Evolutionary conservation across 2,888 invertebrate species (phyloP).

Genomic region (Euproctis similis): DNA sequence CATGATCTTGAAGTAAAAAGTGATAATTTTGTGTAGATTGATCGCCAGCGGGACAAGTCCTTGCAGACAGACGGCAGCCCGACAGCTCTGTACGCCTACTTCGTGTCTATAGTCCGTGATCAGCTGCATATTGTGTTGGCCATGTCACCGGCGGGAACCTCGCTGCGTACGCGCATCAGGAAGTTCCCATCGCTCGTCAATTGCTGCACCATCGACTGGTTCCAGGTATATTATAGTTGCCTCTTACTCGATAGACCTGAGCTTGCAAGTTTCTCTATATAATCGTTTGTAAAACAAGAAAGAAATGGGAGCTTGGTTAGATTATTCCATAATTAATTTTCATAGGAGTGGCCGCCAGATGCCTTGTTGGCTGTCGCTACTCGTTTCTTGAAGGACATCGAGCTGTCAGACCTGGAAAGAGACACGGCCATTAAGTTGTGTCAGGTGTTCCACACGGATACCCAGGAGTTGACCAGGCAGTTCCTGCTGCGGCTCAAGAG

Average conservation of each 20-base stretch:
- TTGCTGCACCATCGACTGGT: constrained; percentile 97
- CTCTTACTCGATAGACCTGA: too few species aligned
- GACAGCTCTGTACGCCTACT: constrained; percentile 92
- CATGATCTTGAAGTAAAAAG: too few species aligned
- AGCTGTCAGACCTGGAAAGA: constrained; percentile 83
- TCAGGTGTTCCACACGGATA: constrained; percentile 91
- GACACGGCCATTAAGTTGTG: constrained; percentile 90
- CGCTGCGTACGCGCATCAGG: constrained; percentile 86
- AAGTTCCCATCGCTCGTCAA: constrained; percentile 96
- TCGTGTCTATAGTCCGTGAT: constrained; percentile 89
- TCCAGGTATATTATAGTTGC: too few species aligned
- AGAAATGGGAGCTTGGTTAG: too few species aligned
- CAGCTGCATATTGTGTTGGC: constrained; percentile 92
- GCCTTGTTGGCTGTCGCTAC: constrained; percentile 92
- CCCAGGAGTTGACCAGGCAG: constrained; percentile 81
- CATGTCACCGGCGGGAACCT: constrained; percentile 94
- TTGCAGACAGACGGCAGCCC: constrained; percentile 94
- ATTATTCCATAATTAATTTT: not conserved
- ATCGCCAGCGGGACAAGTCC: constrained; percentile 89
- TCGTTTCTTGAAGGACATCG: constrained; percentile 85
- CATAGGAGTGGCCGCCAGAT: constrained; percentile 93
- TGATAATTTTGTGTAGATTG: constrained; percentile 75
- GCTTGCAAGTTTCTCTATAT: too few species aligned
- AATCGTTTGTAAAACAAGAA: too few species aligned
- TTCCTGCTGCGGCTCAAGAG: constrained; percentile 79